A percentile compares a stretch with the other conserved stretches of the same genome.
Evolutionary conservation across 2,888 invertebrate genomes (phyloP).

Genomic region (Pelosia muscerda): DNA sequence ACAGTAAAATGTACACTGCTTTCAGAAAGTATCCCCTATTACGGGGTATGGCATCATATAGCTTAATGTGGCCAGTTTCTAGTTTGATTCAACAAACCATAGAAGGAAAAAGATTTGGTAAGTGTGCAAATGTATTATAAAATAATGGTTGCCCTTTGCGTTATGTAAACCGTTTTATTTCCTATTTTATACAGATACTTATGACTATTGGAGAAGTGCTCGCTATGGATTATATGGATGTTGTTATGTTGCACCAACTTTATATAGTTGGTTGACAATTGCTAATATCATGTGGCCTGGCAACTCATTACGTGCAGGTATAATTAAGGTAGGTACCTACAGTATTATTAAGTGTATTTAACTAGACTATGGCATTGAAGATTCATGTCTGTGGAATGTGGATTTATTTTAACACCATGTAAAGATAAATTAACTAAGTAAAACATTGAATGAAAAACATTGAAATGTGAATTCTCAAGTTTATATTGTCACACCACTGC

Average conservation of each 20-base stretch:
- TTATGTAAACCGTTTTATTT: background rate
- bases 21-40: slow-evolving; percentile 79
- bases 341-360: too few relatives aligned
- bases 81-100: slow-evolving; percentile 91
- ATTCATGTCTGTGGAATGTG: too few relatives aligned
- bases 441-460: too few relatives aligned
- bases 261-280: slow-evolving; percentile 92
- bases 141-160: background rate
- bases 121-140: slow-evolving; percentile 51
- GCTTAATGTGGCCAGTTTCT: slow-evolving; percentile 91
- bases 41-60: slow-evolving; percentile 90
- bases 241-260: slow-evolving; percentile 92
- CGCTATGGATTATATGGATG: slow-evolving; percentile 93
- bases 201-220: slow-evolving; percentile 90
- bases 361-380: too few relatives aligned
- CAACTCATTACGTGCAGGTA: slow-evolving; percentile 88
- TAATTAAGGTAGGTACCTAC: slow-evolving; percentile 89
- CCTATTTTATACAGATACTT: slow-evolving; percentile 72
- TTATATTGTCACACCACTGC: too few relatives aligned
- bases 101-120: slow-evolving; percentile 88
- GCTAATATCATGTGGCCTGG: slow-evolving; percentile 93
- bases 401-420: too few relatives aligned
- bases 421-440: too few relatives aligned
- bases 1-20: slow-evolving; percentile 67
- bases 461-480: too few relatives aligned